Conservation (phyloP, 2,888 invertebrate species). For the Agrypnus murinus region DNA sequence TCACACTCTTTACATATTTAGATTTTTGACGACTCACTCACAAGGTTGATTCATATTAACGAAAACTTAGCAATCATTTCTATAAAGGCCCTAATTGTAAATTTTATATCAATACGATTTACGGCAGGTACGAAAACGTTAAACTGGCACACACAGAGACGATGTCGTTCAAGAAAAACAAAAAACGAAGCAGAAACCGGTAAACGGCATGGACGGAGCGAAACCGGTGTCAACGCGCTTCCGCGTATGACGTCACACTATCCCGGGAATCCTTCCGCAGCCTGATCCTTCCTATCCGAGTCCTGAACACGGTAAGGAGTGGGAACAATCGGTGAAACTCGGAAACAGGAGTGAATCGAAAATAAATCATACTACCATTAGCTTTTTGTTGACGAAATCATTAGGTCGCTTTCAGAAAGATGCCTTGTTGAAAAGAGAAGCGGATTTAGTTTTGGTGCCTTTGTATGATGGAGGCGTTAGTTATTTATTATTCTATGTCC, state of each 20-base stretch:
- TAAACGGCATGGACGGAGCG: slow-evolving; percentile 65
- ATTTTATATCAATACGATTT: slow-evolving; percentile 11
- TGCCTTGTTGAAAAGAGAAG: slow-evolving; percentile 1
- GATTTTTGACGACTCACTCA: no score
- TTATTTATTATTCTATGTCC: slow-evolving; percentile 41
- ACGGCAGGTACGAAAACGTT: slow-evolving; percentile 10
- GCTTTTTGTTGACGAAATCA: slow-evolving; percentile 13
- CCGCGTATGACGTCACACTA: slow-evolving; percentile 70
- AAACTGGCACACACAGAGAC: slow-evolving; percentile 38
- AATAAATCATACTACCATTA: slow-evolving; percentile 11
- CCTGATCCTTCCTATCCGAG: slow-evolving; percentile 61
- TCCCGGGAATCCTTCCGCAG: slow-evolving; percentile 69
- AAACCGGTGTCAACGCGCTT: slow-evolving; percentile 61
- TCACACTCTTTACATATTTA: background rate
- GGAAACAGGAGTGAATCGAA: slow-evolving; percentile 22
- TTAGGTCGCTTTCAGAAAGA: slow-evolving; percentile 3
- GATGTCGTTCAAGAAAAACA: slow-evolving; percentile 37
- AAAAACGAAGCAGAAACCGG: slow-evolving; percentile 47
- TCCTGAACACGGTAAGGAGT: slow-evolving; percentile 55
- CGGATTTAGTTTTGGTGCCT: slow-evolving; percentile 9
- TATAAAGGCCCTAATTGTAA: background rate
- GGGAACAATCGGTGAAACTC: slow-evolving; percentile 54
- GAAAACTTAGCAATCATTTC: no score
- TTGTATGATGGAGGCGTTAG: slow-evolving; percentile 11
- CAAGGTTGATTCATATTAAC: no score